Evolutionary conservation across 2,113 vertebrate genomes (phyloP).

Genomic region (Grallaria varia): DNA sequence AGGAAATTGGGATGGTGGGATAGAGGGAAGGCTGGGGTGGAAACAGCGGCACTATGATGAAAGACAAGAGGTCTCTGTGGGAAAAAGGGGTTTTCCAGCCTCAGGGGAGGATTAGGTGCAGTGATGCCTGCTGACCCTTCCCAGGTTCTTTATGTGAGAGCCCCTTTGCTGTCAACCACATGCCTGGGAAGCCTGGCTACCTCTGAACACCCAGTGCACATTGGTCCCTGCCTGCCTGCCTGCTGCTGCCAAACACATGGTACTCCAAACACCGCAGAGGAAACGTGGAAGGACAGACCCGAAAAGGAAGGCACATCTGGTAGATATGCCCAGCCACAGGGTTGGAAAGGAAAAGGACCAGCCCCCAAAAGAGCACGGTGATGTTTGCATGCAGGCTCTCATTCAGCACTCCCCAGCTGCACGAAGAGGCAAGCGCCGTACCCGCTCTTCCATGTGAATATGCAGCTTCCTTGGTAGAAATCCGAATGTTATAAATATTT

Average conservation of each 20-base stretch:
- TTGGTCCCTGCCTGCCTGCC: not conserved
- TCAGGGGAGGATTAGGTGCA: not conserved
- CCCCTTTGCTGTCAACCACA: not conserved
- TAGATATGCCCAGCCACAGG: not conserved
- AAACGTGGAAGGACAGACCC: not conserved
- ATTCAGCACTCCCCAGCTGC: not conserved
- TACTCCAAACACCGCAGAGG: not conserved
- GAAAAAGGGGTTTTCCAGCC: not conserved
- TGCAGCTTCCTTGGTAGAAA: not conserved
- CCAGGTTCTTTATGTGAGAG: not conserved
- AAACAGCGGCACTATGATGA: accelerated
- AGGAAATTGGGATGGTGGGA: not conserved
- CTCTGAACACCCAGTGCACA: accelerated
- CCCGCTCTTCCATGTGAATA: not conserved
- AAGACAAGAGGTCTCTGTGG: not conserved
- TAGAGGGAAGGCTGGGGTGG: not conserved
- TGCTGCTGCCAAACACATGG: not conserved
- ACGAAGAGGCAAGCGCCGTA: not conserved
- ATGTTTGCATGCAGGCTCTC: not conserved
- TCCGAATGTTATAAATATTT: not conserved
- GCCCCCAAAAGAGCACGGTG: not conserved
- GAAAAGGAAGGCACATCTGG: not conserved
- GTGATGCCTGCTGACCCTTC: not conserved
- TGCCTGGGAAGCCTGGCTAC: not conserved
- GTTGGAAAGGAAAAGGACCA: not conserved